Evolutionary conservation across 2,113 vertebrate species (phyloP), one percentile per base, ranked within the genome.

Genomic region (Micronycteris hirsuta): DNA sequence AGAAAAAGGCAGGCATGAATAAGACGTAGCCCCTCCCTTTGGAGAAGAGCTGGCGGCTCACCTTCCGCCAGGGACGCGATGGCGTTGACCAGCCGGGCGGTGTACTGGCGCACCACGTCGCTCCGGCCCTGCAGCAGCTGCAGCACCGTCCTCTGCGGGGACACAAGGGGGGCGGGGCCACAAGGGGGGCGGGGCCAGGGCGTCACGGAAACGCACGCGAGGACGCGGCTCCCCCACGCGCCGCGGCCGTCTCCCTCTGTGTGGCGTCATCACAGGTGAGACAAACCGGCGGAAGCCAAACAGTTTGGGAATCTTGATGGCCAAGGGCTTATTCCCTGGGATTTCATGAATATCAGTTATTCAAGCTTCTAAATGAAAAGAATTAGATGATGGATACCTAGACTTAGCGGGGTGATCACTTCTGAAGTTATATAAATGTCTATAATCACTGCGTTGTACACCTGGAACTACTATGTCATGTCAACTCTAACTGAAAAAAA

Each of bases 21-120:
- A 38, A 36, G 63, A n/a, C 65, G 38, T 7, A 8, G 33, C 73
- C 33, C 74, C 22, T n/a, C 33, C 26, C 47, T 28, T 13, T 10
- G 13, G 67, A 45, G 49, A 33, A 54, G 10, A 76, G 28, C 1
- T 0, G 26, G 61, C 4, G 0, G 31, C 97, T 98, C 98, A 99
- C 99, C 99, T 97, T 99, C 99, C 19, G 98, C 98, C 67, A 99
- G 98, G 7, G 99, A 99, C 19, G 99, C 99, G 52, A 99, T 99
- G 2, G 99, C 98, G 81, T 99, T 99, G 98, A 99, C 97, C 47
- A 99, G 99, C 63, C 99, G 98, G 92, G 99, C 99, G 95, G 97
- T 98, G 97, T 99, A 99, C 83, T 99, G 99, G 47, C 99, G 98
- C 93, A 99, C 99, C 28, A 98, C 97, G 80, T 99, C 99, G 12